These are phyloP conservation scores for Gobiocypris rarus DNA, from an alignment of 2,113 vertebrate genomes.

Conservation along the genomic window DNA sequence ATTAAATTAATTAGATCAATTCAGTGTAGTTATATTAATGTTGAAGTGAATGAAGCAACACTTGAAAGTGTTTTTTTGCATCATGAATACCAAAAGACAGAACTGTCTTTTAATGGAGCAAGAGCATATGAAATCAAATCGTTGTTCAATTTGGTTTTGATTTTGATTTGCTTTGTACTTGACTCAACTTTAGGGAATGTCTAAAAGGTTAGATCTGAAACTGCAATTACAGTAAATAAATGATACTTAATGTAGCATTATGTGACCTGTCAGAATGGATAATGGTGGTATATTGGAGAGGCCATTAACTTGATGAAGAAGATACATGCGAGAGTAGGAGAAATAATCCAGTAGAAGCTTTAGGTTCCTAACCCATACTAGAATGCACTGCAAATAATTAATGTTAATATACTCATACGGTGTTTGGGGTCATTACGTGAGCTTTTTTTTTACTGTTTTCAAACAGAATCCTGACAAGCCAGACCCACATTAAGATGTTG, in stretches of 20 bases:
- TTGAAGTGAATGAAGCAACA: not conserved
- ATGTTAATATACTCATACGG: not conserved
- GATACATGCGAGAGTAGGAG: not conserved
- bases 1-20: conserved; percentile 17
- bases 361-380: not conserved
- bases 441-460: not conserved
- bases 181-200: not conserved
- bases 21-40: not conserved
- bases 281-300: conserved; percentile 10
- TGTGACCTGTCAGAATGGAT: conserved; percentile 12
- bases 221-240: conserved; percentile 14
- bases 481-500: no score
- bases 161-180: not conserved
- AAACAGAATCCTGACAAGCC: no score
- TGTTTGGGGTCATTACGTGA: not conserved
- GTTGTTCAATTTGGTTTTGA: not conserved
- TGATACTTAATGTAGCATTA: not conserved
- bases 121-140: not conserved
- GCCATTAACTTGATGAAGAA: conserved; percentile 15
- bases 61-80: no score
- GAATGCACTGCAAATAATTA: conserved; percentile 8
- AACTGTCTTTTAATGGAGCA: conserved; percentile 30
- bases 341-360: not conserved
- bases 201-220: not conserved
- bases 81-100: not conserved